A percentile compares a stretch with the other conserved stretches of the same genome.
Conservation (phyloP, 2,113 vertebrate species). For the Odocoileus hemionus region DNA sequence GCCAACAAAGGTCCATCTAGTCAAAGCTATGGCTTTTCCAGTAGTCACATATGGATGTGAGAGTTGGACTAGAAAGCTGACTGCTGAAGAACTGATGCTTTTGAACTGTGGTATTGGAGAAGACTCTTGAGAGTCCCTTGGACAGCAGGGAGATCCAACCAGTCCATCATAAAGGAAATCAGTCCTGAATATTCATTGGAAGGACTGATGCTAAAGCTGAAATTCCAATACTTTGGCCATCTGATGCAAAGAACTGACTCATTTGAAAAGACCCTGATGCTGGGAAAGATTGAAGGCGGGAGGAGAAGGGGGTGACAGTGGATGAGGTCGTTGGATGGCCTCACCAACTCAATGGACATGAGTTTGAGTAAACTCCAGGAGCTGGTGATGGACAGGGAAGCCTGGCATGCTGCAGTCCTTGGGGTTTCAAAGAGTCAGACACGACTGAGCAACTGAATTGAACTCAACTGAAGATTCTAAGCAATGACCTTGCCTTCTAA, state of each 20-base stretch:
- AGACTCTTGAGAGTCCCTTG: neutral
- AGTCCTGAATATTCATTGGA: neutral
- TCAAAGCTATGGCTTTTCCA: neutral
- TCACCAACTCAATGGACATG: neutral
- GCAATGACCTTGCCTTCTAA: neutral
- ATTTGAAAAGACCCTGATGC: neutral
- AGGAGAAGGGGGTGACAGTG: neutral
- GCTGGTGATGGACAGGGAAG: neutral
- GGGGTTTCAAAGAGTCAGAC: neutral
- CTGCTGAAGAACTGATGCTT: accelerated
- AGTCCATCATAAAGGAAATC: neutral
- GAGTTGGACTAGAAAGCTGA: neutral
- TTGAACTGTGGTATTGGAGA: neutral
- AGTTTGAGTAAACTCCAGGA: neutral
- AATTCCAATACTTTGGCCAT: neutral
- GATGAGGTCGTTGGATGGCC: neutral
- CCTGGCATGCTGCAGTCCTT: accelerated
- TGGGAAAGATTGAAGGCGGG: neutral
- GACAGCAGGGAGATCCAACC: neutral
- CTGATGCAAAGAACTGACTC: neutral
- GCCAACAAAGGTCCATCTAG: neutral
- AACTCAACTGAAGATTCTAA: neutral
- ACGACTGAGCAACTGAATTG: neutral
- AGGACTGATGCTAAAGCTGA: neutral
- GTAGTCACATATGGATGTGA: neutral